Conservation (phyloP, 2,113 vertebrate species). For the Chionodraco myersi region DNA sequence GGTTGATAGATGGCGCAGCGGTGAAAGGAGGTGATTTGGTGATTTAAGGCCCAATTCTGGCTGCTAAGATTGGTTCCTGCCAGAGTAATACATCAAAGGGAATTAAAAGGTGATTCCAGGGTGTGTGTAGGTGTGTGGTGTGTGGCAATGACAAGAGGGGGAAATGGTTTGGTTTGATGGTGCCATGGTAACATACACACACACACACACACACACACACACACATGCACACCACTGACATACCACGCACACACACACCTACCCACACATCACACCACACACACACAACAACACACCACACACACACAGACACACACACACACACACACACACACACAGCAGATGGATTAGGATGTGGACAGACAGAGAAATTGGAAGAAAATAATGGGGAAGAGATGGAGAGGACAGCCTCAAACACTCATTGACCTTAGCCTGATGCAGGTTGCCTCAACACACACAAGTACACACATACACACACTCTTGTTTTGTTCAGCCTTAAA, state of each 20-base stretch:
- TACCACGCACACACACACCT: constrained; percentile 34
- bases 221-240: constrained; percentile 36
- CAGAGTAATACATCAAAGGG: constrained; percentile 82
- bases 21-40: constrained; percentile 78
- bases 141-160: constrained; percentile 16
- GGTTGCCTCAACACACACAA: constrained; percentile 15
- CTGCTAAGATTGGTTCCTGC: constrained; percentile 84
- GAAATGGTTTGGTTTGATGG: constrained; percentile 71
- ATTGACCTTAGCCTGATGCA: constrained; percentile 61
- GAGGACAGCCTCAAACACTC: constrained; percentile 37
- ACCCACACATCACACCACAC: constrained; percentile 33
- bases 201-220: constrained; percentile 40
- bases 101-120: constrained; percentile 84
- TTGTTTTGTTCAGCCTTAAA: constrained; percentile 17
- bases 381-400: constrained; percentile 37
- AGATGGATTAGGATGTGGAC: constrained; percentile 69
- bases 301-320: constrained; percentile 19
- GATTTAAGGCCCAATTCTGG: constrained; percentile 85
- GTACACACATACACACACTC: background rate
- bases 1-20: constrained; percentile 74
- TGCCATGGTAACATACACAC: constrained; percentile 52
- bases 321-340: constrained; percentile 19
- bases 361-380: constrained; percentile 41
- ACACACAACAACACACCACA: constrained; percentile 28
- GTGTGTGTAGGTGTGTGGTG: constrained; percentile 28